Base-by-base conservation (phyloP, 2,888 invertebrate species). In the Caenorhabditis parvicauda region DNA sequence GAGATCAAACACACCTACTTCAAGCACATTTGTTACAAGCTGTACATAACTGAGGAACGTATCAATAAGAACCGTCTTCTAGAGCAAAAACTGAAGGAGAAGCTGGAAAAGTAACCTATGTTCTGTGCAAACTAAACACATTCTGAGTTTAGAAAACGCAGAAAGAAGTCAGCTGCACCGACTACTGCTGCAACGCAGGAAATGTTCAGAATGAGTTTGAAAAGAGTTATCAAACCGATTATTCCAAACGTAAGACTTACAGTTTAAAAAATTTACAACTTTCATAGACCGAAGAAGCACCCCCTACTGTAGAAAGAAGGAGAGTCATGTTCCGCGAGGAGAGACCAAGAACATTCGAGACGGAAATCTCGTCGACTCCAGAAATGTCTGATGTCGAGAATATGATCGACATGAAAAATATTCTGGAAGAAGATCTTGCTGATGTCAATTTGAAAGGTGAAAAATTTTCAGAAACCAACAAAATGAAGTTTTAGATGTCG, bases 41-140 rank as follows among this genome's bases (percentile, higher is more conserved):
- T 74, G 4, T 68, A 73, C 44, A 54, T 70, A 5, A 71, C 72
- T 17, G 73, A 72, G 22, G 71, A 73, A 35, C 54, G 68, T 4
- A 58, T 74, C n/a, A 64, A 61, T 19, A 65, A 64, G 39, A 68
- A 67, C 39, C 47, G 74, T 35, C 55, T 41, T 3, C 39, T 67
- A 17, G 67, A 64, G 3, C 67, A 64, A 24, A 69, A 67, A 38
- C 29, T 65, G 6, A 56, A 61, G 39, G 70, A 70, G 21, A 59
- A 61, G 35, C 43, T 59, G 47, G 65, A 64, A 29, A 63, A 54
- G 65, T 63, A 7, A 27, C 12, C 27, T 5, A 12, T 4, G 17
- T 27, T 49, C 22, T 7, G 25, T 29, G 14, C 12, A 22, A 28
- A 28, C 17, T 41, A 28, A 21, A 7, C 9, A 7, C 3, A 39